Percentiles rank a stretch among this genome's conserved stretches.
phyloP scores from a whole-genome alignment of 1,140 invertebrate genomes.

The Drosophila sturtevanti region DNA sequence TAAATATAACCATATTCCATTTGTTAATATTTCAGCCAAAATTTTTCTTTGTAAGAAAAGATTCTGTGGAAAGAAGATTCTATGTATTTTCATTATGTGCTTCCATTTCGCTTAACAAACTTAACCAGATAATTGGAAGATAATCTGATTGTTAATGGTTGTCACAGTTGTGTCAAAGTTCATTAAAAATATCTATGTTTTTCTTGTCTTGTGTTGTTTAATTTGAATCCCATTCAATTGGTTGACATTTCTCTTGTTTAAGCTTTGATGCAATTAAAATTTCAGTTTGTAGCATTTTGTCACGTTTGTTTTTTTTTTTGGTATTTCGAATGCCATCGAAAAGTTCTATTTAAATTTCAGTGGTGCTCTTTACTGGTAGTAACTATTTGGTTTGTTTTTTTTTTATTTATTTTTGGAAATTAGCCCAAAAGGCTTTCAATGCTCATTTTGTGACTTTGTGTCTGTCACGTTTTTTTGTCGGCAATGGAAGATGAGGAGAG shows the following conservation, averaged over 20 bases:
- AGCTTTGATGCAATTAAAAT: background rate
- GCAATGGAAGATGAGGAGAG: constrained; percentile 47
- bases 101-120: too few relatives aligned
- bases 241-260: background rate
- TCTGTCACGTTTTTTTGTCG: constrained; percentile 67
- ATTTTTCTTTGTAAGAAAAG: too few relatives aligned
- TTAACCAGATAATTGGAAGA: too few relatives aligned
- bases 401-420: constrained; percentile 43
- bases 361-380: constrained; percentile 39
- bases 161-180: too few relatives aligned
- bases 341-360: constrained; percentile 54
- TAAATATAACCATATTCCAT: too few relatives aligned
- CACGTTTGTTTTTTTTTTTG: constrained; percentile 54
- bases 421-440: constrained; percentile 60
- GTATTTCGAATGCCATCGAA: constrained; percentile 26
- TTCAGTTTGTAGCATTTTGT: constrained; percentile 34
- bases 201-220: background rate
- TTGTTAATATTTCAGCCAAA: too few relatives aligned
- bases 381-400: constrained; percentile 20
- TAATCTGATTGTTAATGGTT: too few relatives aligned
- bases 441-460: constrained; percentile 51
- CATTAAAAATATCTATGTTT: background rate
- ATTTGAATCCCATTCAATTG: background rate
- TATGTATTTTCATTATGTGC: too few relatives aligned
- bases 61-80: too few relatives aligned